Evolutionary conservation across 1,140 invertebrate genomes (phyloP).

Genomic region (Sarcophaga bullata): DNA sequence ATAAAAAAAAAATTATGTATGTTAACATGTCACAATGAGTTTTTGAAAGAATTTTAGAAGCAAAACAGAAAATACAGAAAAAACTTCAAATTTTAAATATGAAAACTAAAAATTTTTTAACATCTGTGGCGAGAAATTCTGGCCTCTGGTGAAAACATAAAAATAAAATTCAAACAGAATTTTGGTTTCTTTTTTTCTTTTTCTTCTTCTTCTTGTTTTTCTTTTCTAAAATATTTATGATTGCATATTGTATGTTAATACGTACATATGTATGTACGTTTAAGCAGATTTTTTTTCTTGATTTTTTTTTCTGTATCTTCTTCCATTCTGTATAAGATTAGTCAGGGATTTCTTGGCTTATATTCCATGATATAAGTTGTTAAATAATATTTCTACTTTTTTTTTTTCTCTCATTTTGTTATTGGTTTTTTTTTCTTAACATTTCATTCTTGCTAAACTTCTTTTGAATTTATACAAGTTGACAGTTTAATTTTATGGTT

Average conservation of each 20-base stretch:
- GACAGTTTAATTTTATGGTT: constrained; percentile 66
- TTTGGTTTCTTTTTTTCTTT: no score
- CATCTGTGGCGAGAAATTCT: neutral
- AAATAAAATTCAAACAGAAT: no score
- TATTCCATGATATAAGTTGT: neutral
- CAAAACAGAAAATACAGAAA: no score
- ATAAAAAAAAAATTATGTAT: neutral
- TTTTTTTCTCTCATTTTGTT: neutral
- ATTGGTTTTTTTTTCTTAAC: neutral
- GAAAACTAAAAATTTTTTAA: constrained; percentile 6
- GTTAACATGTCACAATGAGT: constrained; percentile 14
- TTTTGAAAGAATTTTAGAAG: neutral
- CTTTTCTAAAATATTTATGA: no score
- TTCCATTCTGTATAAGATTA: constrained; percentile 1
- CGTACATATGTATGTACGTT: no score
- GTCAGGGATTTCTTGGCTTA: constrained; percentile 33
- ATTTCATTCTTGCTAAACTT: constrained; percentile 50
- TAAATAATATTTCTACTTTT: neutral
- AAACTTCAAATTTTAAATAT: neutral
- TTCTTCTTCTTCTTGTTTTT: no score
- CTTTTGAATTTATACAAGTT: constrained; percentile 58
- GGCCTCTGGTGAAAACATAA: no score
- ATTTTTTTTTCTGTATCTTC: neutral
- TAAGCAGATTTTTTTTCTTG: neutral
- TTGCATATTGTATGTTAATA: no score